Evolutionary conservation across 2,113 vertebrate genomes (phyloP).

Genomic region (Antennarius striatus): DNA sequence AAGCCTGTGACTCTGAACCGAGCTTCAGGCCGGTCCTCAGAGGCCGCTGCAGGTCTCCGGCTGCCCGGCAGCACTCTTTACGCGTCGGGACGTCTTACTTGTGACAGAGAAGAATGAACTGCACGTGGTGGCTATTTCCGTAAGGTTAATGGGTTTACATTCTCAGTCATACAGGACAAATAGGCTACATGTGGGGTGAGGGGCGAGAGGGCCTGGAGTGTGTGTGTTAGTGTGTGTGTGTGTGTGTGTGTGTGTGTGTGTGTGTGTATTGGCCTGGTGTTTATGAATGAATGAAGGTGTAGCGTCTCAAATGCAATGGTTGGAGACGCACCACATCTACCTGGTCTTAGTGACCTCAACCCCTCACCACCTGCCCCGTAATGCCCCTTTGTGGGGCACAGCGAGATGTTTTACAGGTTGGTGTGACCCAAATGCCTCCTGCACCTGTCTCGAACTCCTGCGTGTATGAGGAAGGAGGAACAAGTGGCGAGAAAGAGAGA

Average conservation of each 20-base stretch:
- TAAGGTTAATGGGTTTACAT: conserved; percentile 63
- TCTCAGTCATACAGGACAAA: conserved; percentile 56
- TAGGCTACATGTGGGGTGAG: conserved; percentile 18
- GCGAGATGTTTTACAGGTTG: conserved; percentile 47
- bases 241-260: conserved; percentile 10
- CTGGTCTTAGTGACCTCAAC: not conserved
- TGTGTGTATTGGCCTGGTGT: too few species aligned
- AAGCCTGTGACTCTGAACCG: conserved; percentile 2
- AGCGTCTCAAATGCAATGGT: not conserved
- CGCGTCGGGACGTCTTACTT: conserved; percentile 62
- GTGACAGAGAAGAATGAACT: conserved; percentile 51
- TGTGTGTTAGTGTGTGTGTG: not conserved
- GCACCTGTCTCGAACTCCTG: conserved; percentile 63
- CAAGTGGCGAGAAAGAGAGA: conserved; percentile 60
- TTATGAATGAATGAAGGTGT: too few species aligned
- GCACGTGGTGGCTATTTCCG: conserved; percentile 65
- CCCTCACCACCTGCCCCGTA: not conserved
- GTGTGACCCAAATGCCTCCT: conserved; percentile 50
- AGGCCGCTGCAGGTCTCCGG: conserved; percentile 16
- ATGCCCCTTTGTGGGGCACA: conserved; percentile 4
- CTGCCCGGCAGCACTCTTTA: conserved; percentile 16
- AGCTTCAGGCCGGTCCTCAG: conserved; percentile 16
- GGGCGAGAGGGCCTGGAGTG: not conserved
- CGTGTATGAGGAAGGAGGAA: conserved; percentile 45
- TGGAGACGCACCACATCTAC: not conserved